Evolutionary conservation across 1,140 invertebrate species (phyloP).

Genomic region (Drosophila baimaii): DNA sequence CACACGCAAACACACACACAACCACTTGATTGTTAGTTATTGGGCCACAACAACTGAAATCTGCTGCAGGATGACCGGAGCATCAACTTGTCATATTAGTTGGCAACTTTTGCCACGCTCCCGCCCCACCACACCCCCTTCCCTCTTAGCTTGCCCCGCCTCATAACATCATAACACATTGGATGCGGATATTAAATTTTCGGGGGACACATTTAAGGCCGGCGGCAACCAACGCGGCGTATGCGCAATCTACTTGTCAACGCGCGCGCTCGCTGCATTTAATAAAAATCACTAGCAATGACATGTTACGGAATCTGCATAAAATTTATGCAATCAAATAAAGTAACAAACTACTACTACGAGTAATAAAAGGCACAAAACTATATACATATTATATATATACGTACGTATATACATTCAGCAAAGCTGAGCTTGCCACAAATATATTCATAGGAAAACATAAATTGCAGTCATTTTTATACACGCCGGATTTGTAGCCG

Average conservation of each 20-base stretch:
- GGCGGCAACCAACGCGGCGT: constrained; percentile 56
- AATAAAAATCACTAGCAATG: constrained; percentile 80
- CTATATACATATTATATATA: constrained; percentile 16
- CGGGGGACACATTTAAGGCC: constrained; percentile 7
- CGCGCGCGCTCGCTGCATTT: constrained; percentile 60
- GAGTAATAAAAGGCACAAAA: constrained; percentile 40
- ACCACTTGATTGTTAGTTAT: constrained; percentile 69
- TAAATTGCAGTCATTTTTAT: constrained; percentile 84
- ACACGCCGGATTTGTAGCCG: constrained; percentile 78
- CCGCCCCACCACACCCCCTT: not conserved
- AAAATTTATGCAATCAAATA: constrained; percentile 78
- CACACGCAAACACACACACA: constrained; percentile 7
- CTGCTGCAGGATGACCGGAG: constrained; percentile 44
- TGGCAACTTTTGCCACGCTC: constrained; percentile 40
- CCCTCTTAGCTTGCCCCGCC: too few relatives aligned
- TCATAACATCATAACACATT: constrained; percentile 37
- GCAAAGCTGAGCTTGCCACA: constrained; percentile 32
- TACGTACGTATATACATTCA: constrained; percentile 9
- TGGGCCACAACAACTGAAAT: constrained; percentile 46
- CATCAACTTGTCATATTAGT: constrained; percentile 79
- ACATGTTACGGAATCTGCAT: constrained; percentile 75
- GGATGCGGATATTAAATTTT: constrained; percentile 69
- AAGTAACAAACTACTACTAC: constrained; percentile 54
- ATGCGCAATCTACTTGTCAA: constrained; percentile 79
- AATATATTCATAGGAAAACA: constrained; percentile 83